Percentiles rank a stretch among this genome's conserved stretches.
Conservation (phyloP, 2,797 vertebrate species). For the Lateolabrax maculatus region DNA sequence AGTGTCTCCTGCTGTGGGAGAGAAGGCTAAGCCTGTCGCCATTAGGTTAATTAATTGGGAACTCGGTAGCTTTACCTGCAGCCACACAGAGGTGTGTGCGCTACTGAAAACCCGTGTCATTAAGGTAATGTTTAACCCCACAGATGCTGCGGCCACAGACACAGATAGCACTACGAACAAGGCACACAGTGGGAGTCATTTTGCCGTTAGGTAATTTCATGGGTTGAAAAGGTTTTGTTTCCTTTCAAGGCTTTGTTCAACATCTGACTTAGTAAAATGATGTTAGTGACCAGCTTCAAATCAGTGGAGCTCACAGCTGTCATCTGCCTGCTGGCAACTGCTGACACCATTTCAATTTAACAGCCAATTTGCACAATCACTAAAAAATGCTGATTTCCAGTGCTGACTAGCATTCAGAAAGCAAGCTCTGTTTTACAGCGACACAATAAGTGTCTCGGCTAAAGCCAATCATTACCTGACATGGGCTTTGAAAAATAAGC, state of each 20-base stretch:
- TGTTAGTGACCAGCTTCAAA: constrained; percentile 4
- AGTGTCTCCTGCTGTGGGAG: constrained; percentile 33
- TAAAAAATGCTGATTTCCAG: constrained; percentile 39
- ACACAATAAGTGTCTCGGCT: neutral
- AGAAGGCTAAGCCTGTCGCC: constrained; percentile 42
- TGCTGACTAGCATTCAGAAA: constrained; percentile 8
- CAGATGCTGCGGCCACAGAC: constrained; percentile 1
- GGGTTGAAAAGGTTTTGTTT: neutral
- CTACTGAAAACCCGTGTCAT: constrained; percentile 18
- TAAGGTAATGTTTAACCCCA: constrained; percentile 39
- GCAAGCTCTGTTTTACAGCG: neutral
- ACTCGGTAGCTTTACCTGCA: constrained; percentile 39
- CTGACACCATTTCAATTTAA: constrained; percentile 48
- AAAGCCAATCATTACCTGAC: neutral
- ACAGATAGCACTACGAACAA: neutral
- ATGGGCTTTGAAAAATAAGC: neutral
- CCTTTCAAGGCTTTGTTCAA: neutral
- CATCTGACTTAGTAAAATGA: constrained; percentile 13
- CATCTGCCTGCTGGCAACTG: constrained; percentile 38
- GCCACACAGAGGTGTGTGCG: constrained; percentile 18
- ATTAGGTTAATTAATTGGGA: constrained; percentile 69
- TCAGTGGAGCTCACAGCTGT: constrained; percentile 19
- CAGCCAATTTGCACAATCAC: constrained; percentile 57
- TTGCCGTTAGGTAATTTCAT: neutral
- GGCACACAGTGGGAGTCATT: neutral